Evolutionary conservation across 2,797 vertebrate genomes (phyloP).

Genomic region (Xenopus petersii): DNA sequence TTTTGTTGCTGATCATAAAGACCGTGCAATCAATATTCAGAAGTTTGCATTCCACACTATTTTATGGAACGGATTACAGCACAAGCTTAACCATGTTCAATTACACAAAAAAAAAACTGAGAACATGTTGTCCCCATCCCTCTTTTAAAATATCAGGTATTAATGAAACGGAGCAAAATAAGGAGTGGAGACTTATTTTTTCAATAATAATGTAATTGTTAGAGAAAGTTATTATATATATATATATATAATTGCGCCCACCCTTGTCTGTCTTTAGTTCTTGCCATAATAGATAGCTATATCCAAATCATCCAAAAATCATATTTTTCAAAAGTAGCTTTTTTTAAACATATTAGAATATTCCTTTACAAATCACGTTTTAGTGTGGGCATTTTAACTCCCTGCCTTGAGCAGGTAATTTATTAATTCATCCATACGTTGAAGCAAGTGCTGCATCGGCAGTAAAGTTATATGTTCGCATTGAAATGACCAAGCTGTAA

Average conservation of each 20-base stretch:
- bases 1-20: constrained; percentile 33
- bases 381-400: constrained; percentile 9
- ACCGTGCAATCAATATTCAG: not conserved
- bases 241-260: not conserved
- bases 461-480: not conserved
- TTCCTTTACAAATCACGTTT: not conserved
- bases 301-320: not conserved
- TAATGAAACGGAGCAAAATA: not conserved
- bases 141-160: not conserved
- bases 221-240: not conserved
- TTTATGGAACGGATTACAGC: constrained; percentile 23
- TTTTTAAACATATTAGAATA: constrained; percentile 13
- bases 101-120: not conserved
- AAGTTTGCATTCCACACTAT: constrained; percentile 37
- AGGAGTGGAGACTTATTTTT: not conserved
- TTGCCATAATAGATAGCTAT: not conserved
- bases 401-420: not conserved
- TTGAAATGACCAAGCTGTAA: not conserved
- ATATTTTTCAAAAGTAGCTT: constrained; percentile 9
- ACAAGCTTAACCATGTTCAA: constrained; percentile 14
- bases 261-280: not conserved
- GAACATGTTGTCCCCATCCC: not conserved
- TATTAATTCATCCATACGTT: not conserved
- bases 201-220: not conserved
- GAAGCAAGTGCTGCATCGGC: not conserved